These are phyloP conservation scores for Cephus runcator DNA, from an alignment of 2,888 invertebrate species.

Conservation along the genomic window DNA sequence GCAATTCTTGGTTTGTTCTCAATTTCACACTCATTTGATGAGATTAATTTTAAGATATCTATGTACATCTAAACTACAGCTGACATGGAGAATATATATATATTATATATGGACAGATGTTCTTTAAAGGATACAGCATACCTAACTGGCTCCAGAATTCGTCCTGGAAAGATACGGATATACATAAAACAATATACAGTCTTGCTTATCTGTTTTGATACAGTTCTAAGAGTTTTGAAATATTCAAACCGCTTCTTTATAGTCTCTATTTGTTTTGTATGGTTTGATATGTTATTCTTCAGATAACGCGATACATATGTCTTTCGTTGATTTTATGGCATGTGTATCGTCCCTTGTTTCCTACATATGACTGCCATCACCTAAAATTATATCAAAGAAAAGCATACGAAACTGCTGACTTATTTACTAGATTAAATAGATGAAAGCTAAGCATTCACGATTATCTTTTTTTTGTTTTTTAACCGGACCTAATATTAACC, in stretches of 20 bases:
- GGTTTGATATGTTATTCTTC: not conserved
- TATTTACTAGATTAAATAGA: not conserved
- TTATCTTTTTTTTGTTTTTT: not conserved
- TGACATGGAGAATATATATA: not conserved
- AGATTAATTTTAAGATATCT: not conserved
- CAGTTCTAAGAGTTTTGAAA: not conserved
- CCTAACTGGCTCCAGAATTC: not conserved
- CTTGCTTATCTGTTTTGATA: not conserved
- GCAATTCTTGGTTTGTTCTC: not conserved
- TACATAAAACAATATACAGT: not conserved
- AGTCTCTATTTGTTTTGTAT: not conserved
- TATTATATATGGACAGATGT: not conserved
- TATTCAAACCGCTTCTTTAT: not conserved
- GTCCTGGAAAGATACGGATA: not conserved
- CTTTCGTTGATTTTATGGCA: not conserved
- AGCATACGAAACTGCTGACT: not conserved
- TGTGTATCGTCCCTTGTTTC: not conserved
- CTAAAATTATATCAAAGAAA: not conserved
- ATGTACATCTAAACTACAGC: not conserved
- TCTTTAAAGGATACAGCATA: not conserved
- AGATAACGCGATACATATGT: not conserved
- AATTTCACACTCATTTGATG: not conserved
- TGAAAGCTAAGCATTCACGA: not conserved
- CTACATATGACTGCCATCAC: not conserved
- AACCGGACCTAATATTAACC: not conserved